A percentile compares a stretch with the other conserved stretches of the same genome.
Evolutionary conservation across 2,113 vertebrate species (phyloP).

Genomic region (Tachysurus vachellii): DNA sequence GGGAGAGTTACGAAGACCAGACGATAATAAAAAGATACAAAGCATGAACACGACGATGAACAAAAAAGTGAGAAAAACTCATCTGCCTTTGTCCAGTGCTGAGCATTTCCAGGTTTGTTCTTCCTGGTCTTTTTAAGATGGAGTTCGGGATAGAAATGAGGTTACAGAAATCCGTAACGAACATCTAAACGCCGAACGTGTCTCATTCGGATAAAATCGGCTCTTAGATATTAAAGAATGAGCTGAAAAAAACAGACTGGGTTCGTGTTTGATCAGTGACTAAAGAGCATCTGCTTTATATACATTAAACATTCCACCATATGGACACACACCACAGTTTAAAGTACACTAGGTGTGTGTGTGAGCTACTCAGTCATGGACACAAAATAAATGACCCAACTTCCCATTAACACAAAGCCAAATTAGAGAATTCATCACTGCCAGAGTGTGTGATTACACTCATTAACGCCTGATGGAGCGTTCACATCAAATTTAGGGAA

Average conservation of each 20-base stretch:
- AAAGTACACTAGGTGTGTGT: neutral
- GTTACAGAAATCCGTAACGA: neutral
- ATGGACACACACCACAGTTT: neutral
- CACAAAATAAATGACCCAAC: constrained; percentile 70
- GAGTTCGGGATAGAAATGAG: neutral
- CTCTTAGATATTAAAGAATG: neutral
- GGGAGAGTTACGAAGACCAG: neutral
- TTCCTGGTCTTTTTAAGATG: neutral
- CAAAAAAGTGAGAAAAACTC: neutral
- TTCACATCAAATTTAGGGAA: constrained; percentile 17
- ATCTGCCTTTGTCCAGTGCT: neutral
- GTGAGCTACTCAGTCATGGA: constrained; percentile 33
- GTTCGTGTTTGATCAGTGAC: neutral
- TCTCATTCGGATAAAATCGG: neutral
- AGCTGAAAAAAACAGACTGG: neutral
- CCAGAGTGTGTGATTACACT: constrained; percentile 72
- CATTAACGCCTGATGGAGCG: constrained; percentile 63
- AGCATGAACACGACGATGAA: neutral
- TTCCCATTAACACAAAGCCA: constrained; percentile 80
- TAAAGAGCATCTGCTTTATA: neutral
- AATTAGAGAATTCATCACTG: constrained; percentile 81
- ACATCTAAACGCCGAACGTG: neutral
- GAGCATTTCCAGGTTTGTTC: neutral
- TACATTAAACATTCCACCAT: constrained; percentile 8
- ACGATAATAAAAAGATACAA: neutral